phyloP scores from a whole-genome alignment of 1,140 invertebrate genomes.

The Myzus persicae region DNA sequence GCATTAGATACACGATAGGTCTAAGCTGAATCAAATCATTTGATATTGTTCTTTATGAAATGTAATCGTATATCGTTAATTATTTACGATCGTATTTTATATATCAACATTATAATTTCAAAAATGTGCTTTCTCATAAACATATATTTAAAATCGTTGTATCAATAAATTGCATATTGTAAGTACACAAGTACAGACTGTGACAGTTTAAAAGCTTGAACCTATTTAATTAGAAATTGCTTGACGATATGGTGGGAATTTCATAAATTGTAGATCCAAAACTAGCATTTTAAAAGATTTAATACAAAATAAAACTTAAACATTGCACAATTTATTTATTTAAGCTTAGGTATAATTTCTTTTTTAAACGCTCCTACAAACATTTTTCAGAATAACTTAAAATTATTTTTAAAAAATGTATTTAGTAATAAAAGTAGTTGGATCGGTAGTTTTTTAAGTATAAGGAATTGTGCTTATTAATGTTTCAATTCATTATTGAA shows the following conservation, averaged over 20 bases:
- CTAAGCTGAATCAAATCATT: background rate
- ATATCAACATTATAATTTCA: background rate
- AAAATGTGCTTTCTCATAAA: background rate
- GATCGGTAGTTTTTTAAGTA: too few species aligned
- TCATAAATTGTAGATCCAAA: background rate
- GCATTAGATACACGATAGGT: conserved; percentile 9
- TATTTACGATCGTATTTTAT: background rate
- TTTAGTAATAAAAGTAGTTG: too few species aligned
- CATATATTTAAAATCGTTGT: background rate
- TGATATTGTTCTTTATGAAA: conserved; percentile 15
- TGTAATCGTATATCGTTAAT: conserved; percentile 12
- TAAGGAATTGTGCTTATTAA: too few species aligned
- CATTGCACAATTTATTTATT: background rate
- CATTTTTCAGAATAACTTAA: too few species aligned
- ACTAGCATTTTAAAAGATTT: background rate
- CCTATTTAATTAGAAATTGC: too few species aligned
- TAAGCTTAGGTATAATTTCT: too few species aligned
- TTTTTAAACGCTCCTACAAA: background rate
- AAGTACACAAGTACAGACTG: background rate
- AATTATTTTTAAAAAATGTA: too few species aligned
- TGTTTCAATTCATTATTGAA: too few species aligned
- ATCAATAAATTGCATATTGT: background rate
- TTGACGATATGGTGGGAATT: too few species aligned
- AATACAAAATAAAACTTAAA: background rate
- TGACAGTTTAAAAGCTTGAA: background rate